These are phyloP conservation scores for Meandrina meandrites DNA, from an alignment of 92 coral and sea anemone species.

Conservation along the genomic window DNA sequence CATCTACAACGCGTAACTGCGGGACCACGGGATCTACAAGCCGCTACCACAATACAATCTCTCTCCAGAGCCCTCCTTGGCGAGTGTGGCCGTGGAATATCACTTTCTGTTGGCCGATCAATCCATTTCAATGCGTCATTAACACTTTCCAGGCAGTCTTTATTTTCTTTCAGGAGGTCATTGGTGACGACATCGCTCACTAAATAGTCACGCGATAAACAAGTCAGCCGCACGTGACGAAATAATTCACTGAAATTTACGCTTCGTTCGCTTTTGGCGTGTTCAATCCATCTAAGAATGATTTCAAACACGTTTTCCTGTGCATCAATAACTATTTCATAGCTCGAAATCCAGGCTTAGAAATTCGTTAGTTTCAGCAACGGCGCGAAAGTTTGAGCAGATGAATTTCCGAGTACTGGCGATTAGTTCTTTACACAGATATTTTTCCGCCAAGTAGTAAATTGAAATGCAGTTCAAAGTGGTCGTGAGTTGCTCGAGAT, in stretches of 20 bases:
- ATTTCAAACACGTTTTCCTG: conserved; percentile 3
- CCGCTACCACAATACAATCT: neutral
- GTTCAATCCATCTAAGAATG: neutral
- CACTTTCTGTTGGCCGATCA: neutral
- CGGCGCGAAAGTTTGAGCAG: neutral
- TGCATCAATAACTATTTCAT: neutral
- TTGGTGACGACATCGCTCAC: neutral
- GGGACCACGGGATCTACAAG: no score
- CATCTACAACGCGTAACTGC: no score
- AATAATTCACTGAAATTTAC: neutral
- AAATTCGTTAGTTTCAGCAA: neutral
- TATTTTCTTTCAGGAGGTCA: neutral
- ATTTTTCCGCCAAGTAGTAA: conserved; percentile 4
- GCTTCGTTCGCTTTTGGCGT: neutral
- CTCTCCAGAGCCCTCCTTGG: neutral
- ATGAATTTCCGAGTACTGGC: neutral
- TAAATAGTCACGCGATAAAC: conserved; percentile 6
- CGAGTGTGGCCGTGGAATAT: neutral
- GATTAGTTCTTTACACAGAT: neutral
- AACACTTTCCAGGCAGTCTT: neutral
- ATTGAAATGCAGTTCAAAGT: neutral
- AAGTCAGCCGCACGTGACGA: conserved; percentile 14
- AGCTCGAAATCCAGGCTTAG: neutral
- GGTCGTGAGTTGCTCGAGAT: neutral
- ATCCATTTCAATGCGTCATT: no score